Evolutionary conservation across 2,888 invertebrate genomes (phyloP).

Genomic region (Magallana nippona): DNA sequence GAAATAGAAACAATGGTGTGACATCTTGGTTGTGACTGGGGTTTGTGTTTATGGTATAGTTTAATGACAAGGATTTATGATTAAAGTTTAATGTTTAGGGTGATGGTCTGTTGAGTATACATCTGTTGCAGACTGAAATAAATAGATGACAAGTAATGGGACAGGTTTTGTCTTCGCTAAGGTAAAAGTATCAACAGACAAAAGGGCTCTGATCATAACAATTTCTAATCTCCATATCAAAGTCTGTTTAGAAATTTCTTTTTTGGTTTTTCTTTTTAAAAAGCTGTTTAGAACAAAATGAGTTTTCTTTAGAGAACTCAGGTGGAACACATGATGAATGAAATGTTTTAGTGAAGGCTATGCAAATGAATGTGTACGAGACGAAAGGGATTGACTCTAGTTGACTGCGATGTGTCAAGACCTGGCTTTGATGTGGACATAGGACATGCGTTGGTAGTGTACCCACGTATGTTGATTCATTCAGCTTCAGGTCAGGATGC

Average conservation of each 20-base stretch:
- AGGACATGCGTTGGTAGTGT: too few species aligned
- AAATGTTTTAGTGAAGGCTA: background rate
- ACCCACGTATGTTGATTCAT: background rate
- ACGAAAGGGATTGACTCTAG: background rate
- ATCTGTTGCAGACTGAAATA: background rate
- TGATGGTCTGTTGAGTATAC: background rate
- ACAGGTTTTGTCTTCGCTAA: background rate
- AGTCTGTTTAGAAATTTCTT: background rate
- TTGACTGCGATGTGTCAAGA: background rate
- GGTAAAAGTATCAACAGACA: background rate
- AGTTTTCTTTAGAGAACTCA: conserved; percentile 20
- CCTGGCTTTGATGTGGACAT: background rate
- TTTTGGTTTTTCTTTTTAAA: background rate
- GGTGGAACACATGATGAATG: conserved; percentile 23
- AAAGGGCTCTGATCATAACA: background rate
- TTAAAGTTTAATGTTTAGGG: background rate
- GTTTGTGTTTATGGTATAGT: too few species aligned
- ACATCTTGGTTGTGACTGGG: too few species aligned
- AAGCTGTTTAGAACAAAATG: background rate
- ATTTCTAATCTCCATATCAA: conserved; percentile 18
- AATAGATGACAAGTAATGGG: background rate
- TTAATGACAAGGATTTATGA: background rate
- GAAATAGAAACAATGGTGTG: too few species aligned
- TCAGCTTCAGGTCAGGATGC: conserved; percentile 4
- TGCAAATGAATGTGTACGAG: background rate